Conservation (phyloP, 1,140 invertebrate species). For the Saccostrea cuccullata region DNA sequence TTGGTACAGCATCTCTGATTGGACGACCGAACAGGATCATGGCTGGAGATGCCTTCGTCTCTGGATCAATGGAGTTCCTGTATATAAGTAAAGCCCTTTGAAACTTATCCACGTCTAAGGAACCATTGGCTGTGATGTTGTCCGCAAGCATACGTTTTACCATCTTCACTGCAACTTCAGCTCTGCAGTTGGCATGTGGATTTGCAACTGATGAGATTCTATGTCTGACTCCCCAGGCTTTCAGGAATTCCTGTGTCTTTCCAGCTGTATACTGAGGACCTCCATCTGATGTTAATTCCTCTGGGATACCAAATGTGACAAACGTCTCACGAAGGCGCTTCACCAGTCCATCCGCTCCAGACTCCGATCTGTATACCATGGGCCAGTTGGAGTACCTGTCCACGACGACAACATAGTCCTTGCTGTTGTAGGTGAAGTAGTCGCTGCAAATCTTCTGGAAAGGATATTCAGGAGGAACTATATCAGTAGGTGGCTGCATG, state of each 20-base stretch:
- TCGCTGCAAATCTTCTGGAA: slow-evolving; percentile 58
- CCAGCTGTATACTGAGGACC: slow-evolving; percentile 42
- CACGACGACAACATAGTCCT: slow-evolving; percentile 56
- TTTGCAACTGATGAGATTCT: slow-evolving; percentile 55
- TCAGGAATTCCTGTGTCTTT: slow-evolving; percentile 51
- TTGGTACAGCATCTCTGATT: too few relatives aligned
- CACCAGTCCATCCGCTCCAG: slow-evolving; percentile 49
- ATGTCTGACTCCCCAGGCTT: slow-evolving; percentile 56
- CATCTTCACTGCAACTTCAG: slow-evolving; percentile 57
- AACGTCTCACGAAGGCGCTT: too few relatives aligned
- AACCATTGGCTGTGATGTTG: not conserved
- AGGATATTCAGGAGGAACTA: slow-evolving; percentile 53
- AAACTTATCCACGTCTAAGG: too few relatives aligned
- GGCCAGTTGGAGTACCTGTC: slow-evolving; percentile 59
- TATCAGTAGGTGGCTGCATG: slow-evolving; percentile 47
- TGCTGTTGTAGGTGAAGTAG: slow-evolving; percentile 53
- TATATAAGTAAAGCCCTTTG: too few relatives aligned
- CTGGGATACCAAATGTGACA: slow-evolving; percentile 42
- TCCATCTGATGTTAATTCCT: slow-evolving; percentile 50
- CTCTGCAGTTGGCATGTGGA: slow-evolving; percentile 53
- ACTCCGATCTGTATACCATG: slow-evolving; percentile 46
- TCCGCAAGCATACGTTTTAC: slow-evolving; percentile 35
- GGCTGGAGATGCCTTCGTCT: too few relatives aligned
- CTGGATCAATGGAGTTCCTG: too few relatives aligned
- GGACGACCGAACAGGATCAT: too few relatives aligned